Percentiles rank a stretch among this genome's conserved stretches.
Evolutionary conservation across 2,113 vertebrate genomes (phyloP).

Genomic region (Colossoma macropomum): DNA sequence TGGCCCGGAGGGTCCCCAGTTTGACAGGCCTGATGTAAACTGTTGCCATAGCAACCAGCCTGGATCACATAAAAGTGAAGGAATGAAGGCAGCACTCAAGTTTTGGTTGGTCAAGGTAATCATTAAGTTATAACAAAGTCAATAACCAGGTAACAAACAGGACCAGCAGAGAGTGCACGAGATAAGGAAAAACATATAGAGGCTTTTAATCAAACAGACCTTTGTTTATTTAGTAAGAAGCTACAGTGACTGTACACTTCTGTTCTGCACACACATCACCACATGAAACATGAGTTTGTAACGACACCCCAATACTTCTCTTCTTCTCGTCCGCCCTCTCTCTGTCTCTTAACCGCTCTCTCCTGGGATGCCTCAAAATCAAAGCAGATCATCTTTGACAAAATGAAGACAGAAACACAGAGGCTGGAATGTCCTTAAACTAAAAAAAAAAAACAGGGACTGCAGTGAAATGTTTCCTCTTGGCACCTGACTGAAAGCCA

Average conservation of each 20-base stretch:
- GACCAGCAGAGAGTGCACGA: too few relatives aligned
- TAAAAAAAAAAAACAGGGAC: not conserved
- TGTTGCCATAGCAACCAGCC: not conserved
- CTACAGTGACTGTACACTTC: constrained; percentile 29
- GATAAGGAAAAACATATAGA: not conserved
- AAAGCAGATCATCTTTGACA: constrained; percentile 20
- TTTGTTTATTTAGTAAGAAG: constrained; percentile 38
- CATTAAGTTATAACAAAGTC: too few relatives aligned
- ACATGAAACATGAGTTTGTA: constrained; percentile 6
- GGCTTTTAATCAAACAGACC: constrained; percentile 22
- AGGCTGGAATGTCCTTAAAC: constrained; percentile 42
- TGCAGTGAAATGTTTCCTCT: constrained; percentile 21
- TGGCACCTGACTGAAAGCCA: not conserved
- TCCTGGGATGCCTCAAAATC: not conserved
- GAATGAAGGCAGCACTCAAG: not conserved
- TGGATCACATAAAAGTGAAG: not conserved
- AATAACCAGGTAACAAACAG: too few relatives aligned
- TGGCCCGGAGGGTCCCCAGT: too few relatives aligned
- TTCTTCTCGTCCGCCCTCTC: too few relatives aligned
- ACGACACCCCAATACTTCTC: not conserved
- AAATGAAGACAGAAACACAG: constrained; percentile 32
- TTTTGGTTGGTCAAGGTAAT: not conserved
- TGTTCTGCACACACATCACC: not conserved
- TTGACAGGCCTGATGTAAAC: not conserved
- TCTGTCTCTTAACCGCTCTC: not conserved